phyloP scores from a whole-genome alignment of 2,797 vertebrate species.

The Pseudochirops cupreus region DNA sequence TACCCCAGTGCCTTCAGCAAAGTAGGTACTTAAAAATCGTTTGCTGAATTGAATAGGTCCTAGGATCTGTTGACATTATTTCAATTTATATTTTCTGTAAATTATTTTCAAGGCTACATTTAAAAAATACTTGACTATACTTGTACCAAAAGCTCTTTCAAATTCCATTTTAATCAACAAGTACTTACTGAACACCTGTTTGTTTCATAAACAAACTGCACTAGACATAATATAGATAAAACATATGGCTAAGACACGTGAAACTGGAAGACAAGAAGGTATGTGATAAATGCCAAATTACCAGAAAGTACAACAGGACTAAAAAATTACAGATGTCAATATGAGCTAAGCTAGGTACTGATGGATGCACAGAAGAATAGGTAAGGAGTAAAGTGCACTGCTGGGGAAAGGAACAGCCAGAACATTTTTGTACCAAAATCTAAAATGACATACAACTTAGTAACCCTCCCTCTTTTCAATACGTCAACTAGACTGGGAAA shows the following conservation, averaged over 20 bases:
- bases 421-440: conserved; percentile 49
- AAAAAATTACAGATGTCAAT: neutral
- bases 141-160: neutral
- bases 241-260: neutral
- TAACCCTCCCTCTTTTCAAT: conserved; percentile 21
- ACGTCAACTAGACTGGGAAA: conserved; percentile 36
- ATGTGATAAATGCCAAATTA: conserved; percentile 24
- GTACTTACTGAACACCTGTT: neutral
- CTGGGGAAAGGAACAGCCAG: neutral
- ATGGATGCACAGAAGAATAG: neutral
- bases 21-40: neutral
- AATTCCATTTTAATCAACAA: neutral
- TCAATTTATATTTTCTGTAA: neutral
- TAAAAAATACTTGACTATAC: neutral
- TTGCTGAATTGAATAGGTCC: neutral
- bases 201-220: neutral
- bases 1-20: neutral
- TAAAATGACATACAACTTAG: conserved; percentile 32
- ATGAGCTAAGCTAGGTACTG: neutral
- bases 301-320: neutral
- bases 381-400: neutral
- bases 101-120: neutral
- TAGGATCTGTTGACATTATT: neutral
- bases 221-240: neutral
- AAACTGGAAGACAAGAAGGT: neutral